These are phyloP conservation scores for Drosophila paramelanica DNA, from an alignment of 2,888 invertebrate genomes.

Conservation along the genomic window DNA sequence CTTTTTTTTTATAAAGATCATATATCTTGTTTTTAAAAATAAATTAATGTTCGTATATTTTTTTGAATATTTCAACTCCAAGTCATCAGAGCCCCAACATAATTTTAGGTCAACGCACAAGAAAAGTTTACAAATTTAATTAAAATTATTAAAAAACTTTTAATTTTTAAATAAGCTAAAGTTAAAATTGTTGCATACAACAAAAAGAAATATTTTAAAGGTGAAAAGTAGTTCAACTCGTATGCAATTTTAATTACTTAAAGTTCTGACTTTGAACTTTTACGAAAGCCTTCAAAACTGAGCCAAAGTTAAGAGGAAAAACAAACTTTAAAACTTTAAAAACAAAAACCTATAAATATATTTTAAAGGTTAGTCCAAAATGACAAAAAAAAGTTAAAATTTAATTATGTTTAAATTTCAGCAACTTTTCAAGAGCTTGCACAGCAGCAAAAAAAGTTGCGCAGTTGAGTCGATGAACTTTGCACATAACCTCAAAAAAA, in stretches of 20 bases:
- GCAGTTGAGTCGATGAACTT: constrained; percentile 28
- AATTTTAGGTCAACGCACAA: neutral
- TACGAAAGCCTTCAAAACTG: neutral
- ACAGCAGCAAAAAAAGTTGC: constrained; percentile 4
- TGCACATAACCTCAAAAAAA: constrained; percentile 26
- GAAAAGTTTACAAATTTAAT: neutral
- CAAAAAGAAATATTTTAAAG: neutral
- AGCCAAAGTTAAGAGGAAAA: neutral
- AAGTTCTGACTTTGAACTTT: neutral
- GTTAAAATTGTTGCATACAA: no score
- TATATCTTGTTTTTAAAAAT: no score
- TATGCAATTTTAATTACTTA: neutral
- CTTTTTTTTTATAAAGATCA: no score
- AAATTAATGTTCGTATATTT: no score
- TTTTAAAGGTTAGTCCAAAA: neutral
- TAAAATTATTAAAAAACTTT: neutral
- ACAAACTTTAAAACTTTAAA: neutral
- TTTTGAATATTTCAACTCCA: no score
- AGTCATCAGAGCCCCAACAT: no score
- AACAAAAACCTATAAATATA: neutral
- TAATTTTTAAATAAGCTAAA: neutral
- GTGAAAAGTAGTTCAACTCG: neutral
- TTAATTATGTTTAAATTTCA: constrained; percentile 4
- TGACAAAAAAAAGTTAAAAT: constrained; percentile 6
- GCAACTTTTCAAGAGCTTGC: constrained; percentile 15